Evolutionary conservation across 1,140 invertebrate species (phyloP), one percentile per base, ranked within the genome.

Genomic region (Drosophila serrata): DNA sequence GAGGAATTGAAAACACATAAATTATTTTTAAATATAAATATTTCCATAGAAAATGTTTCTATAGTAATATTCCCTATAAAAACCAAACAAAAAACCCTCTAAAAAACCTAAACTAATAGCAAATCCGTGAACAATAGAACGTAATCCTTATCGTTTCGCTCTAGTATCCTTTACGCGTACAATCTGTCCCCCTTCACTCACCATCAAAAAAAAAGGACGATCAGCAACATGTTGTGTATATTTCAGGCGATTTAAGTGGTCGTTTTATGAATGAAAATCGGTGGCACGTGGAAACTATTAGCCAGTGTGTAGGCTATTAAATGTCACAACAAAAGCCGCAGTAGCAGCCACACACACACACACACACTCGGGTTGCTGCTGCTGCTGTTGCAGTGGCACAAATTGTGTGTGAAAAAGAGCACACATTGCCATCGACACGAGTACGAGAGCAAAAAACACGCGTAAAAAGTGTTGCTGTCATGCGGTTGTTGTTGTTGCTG

Each of bases 251-350:
- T 56, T 85, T 53, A 65, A 80, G 55, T 57, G 60, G 51, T 60
- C 49, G 65, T 86, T 86, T 86, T 88, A 86, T 86, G 84, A 86
- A 86, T 86, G 82, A 79, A 86, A 86, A 68, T 79, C 75, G 75
- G 75, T 62, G 55, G 75, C 84, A 88, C 82, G 84, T 88, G 84
- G 81, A 86, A 88, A 86, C 82, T 88, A 86, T 88, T 86, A 86
- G 84, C 84, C 45, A 68, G 75, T 82, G 80, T 87, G 67, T 69
- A 74, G 65, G 65, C 82, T 88, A 79, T 86, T 79, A 88, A 86
- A 88, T 86, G 82, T 88, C 82, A 88, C 75, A 59, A 79, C 79
- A 86, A 85, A 79, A 82, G 63, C 74, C 45, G 7, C 49, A 70
- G 42, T 63, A 75, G n/a, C 79, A 69, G 17, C 49, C 15, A 68